phyloP scores from a whole-genome alignment of 92 coral and sea anemone genomes.

The Phymanthus crucifer region DNA sequence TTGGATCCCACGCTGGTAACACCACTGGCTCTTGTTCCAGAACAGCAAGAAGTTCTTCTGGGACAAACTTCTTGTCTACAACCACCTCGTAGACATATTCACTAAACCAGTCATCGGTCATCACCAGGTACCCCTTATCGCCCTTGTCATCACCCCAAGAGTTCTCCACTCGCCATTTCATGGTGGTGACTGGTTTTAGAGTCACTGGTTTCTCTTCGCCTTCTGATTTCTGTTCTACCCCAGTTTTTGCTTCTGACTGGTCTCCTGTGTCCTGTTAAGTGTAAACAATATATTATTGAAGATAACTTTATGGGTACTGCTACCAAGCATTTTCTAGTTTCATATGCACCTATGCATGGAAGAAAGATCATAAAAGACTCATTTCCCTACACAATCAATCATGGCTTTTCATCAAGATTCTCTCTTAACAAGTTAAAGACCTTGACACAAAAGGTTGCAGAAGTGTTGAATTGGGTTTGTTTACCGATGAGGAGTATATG shows the following conservation, averaged over 20 bases:
- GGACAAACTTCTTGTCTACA: slow-evolving; percentile 90
- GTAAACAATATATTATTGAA: neutral
- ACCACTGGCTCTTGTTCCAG: slow-evolving; percentile 70
- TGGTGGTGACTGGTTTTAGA: slow-evolving; percentile 70
- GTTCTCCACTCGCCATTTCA: slow-evolving; percentile 98
- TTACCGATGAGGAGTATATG: too few species aligned
- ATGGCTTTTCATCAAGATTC: too few species aligned
- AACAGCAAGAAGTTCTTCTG: slow-evolving; percentile 75
- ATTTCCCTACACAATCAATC: too few species aligned
- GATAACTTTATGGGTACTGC: neutral
- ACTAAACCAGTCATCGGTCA: slow-evolving; percentile 94
- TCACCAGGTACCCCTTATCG: slow-evolving; percentile 90
- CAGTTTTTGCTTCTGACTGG: slow-evolving; percentile 20
- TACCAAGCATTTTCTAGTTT: neutral
- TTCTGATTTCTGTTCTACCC: slow-evolving; percentile 35
- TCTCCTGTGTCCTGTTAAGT: slow-evolving; percentile 17
- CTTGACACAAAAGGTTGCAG: too few species aligned
- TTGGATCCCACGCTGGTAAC: slow-evolving; percentile 98
- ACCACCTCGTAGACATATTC: slow-evolving; percentile 96
- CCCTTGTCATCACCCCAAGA: slow-evolving; percentile 99
- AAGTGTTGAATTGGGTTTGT: too few species aligned
- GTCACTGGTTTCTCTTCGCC: slow-evolving; percentile 38
- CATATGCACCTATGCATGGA: too few species aligned
- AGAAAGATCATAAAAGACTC: too few species aligned
- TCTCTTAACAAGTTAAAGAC: too few species aligned